These are phyloP conservation scores for Porites lobata DNA, from an alignment of 92 coral and sea anemone species.

Conservation along the genomic window DNA sequence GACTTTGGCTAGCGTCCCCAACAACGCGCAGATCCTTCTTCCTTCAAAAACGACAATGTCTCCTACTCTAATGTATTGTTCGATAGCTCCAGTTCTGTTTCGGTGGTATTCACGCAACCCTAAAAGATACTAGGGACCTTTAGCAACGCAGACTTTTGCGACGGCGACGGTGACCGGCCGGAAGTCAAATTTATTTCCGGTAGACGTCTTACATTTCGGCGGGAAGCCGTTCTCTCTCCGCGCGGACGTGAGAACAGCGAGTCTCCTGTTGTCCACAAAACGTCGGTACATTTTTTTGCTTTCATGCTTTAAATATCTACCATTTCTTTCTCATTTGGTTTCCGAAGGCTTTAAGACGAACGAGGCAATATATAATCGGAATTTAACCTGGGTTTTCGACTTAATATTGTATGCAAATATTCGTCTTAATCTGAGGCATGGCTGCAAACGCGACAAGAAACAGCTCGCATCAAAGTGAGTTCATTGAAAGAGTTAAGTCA, in stretches of 20 bases:
- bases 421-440: slow-evolving; percentile 12
- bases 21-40: no score
- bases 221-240: slow-evolving; percentile 35
- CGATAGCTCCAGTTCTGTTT: no score
- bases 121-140: no score
- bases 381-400: slow-evolving; percentile 31
- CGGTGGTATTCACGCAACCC: no score
- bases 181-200: no score
- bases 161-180: no score
- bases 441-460: slow-evolving; percentile 34
- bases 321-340: slow-evolving; percentile 40
- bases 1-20: no score
- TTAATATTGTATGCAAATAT: slow-evolving; percentile 23
- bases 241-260: slow-evolving; percentile 50
- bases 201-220: not conserved
- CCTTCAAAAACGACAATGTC: no score
- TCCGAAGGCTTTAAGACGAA: slow-evolving; percentile 36
- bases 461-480: slow-evolving; percentile 34
- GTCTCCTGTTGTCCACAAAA: slow-evolving; percentile 48
- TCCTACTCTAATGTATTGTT: no score
- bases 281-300: slow-evolving; percentile 43
- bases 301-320: slow-evolving; percentile 35
- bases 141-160: no score
- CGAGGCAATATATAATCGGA: slow-evolving; percentile 26
- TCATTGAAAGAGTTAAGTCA: not conserved